Evolutionary conservation across 2,797 vertebrate genomes (phyloP).

Genomic region (Pantherophis vulpinus): DNA sequence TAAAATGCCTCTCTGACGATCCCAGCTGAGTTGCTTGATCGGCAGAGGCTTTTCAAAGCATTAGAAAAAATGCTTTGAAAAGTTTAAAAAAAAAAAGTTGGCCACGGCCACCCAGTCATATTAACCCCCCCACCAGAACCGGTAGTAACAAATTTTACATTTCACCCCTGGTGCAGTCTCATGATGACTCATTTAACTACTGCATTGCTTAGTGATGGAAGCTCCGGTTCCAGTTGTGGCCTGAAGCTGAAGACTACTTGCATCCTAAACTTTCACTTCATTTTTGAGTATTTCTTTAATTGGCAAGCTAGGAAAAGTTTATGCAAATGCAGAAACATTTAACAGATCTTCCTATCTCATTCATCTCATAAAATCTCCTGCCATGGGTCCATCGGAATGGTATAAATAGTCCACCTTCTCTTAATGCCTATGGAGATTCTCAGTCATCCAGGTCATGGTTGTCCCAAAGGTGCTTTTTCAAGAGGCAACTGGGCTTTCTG

Average conservation of each 20-base stretch:
- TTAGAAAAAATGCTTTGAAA: too few relatives aligned
- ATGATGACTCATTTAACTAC: neutral
- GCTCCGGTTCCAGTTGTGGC: neutral
- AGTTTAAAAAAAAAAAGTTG: too few relatives aligned
- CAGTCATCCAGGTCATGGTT: too few relatives aligned
- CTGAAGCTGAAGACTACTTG: neutral
- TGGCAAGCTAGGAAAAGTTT: neutral
- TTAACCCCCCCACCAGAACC: too few relatives aligned
- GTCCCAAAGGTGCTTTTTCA: too few relatives aligned
- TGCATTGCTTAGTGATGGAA: neutral
- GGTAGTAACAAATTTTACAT: too few relatives aligned
- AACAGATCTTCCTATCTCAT: neutral
- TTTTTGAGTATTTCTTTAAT: neutral
- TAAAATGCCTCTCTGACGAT: too few relatives aligned
- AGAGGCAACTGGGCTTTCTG: too few relatives aligned
- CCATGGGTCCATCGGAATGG: neutral
- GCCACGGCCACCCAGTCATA: too few relatives aligned
- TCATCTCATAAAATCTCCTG: neutral
- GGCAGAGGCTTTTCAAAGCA: too few relatives aligned
- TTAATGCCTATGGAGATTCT: neutral
- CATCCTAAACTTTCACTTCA: neutral
- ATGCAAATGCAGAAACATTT: neutral
- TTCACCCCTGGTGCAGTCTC: neutral
- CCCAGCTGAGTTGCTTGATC: too few relatives aligned
- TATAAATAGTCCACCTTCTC: neutral